phyloP scores from a whole-genome alignment of 1,140 invertebrate species.

The Acromyrmex charruanus region DNA sequence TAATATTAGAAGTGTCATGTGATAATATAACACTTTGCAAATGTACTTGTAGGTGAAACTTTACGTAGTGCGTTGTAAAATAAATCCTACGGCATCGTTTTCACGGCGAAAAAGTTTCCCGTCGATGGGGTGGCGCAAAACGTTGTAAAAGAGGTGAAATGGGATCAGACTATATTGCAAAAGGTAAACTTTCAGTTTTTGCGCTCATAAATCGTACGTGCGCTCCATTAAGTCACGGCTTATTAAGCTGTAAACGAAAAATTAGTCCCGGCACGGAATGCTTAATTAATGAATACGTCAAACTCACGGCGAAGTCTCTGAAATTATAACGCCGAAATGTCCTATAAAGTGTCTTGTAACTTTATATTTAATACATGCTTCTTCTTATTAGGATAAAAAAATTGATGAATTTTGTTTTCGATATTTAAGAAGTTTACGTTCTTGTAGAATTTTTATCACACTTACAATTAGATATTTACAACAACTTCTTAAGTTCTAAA shows the following conservation, averaged over 20 bases:
- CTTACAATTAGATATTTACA: conserved; percentile 12
- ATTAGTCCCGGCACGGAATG: conserved; percentile 64
- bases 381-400: not conserved
- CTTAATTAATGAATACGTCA: conserved; percentile 69
- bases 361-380: conserved; percentile 54
- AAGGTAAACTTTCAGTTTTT: conserved; percentile 48
- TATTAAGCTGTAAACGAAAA: conserved; percentile 71
- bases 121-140: conserved; percentile 42
- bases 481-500: conserved; percentile 9
- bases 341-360: conserved; percentile 50
- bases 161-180: conserved; percentile 43
- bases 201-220: conserved; percentile 63
- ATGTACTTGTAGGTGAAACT: conserved; percentile 38
- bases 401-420: conserved; percentile 28
- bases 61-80: conserved; percentile 51
- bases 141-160: conserved; percentile 13
- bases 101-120: conserved; percentile 40
- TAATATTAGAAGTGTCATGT: conserved; percentile 17
- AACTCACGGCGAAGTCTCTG: conserved; percentile 44
- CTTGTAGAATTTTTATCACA: not conserved
- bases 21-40: conserved; percentile 16
- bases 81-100: conserved; percentile 53
- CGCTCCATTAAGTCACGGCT: conserved; percentile 47
- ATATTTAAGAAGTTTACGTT: conserved; percentile 40
- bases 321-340: conserved; percentile 44